Evolutionary conservation across 2,113 vertebrate genomes (phyloP), one percentile per base, ranked within the genome.

Genomic region (Cebus imitator): DNA sequence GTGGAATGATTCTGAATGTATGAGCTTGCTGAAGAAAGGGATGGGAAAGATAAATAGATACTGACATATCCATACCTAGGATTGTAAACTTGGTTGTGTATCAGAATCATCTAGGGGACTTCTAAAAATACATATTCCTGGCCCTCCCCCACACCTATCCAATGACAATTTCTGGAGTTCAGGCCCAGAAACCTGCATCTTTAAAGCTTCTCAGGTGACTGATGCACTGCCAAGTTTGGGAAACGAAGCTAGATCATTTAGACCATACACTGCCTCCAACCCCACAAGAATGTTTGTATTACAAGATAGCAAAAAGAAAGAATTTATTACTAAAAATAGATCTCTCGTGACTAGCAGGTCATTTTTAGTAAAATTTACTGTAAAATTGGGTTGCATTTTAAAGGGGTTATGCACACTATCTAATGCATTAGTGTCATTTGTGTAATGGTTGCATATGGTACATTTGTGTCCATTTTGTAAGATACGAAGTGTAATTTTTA

Each of bases 211-310:
- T 96, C 20, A 50, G 27, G 61, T 84, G 55, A 94, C 68, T 93
- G 76, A 76, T 70, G 27, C 21, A 40, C 23, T 89, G 27, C 35
- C 66, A 85, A 43, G 43, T 72, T 86, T 93, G 50, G 37, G 64
- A 90, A 92, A 37, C 45, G 90, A 94, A 80, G 80, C 87, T 66
- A 94, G 45, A 90, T 64, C 50, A 94, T 45, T 90, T 79, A 94
- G 37, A 94, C 64, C 66, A 78, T 75, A 55, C 10, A 85, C 20
- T 81, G n/a, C 37, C 13, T 64, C 13, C 27, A 84, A 82, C 1
- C 14, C 17, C 43, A 78, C 8, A 89, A 70, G 25, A 96, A 96
- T 91, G 85, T 95, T 86, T 84, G 0, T 73, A 87, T 73, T 79
- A 61, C 20, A 76, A 14, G 30, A 93, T 18, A 97, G 72, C 55